Percentiles rank a stretch among this genome's conserved stretches.
phyloP scores from a whole-genome alignment of 1,140 invertebrate species.

The Macrosteles quadrilineatus region DNA sequence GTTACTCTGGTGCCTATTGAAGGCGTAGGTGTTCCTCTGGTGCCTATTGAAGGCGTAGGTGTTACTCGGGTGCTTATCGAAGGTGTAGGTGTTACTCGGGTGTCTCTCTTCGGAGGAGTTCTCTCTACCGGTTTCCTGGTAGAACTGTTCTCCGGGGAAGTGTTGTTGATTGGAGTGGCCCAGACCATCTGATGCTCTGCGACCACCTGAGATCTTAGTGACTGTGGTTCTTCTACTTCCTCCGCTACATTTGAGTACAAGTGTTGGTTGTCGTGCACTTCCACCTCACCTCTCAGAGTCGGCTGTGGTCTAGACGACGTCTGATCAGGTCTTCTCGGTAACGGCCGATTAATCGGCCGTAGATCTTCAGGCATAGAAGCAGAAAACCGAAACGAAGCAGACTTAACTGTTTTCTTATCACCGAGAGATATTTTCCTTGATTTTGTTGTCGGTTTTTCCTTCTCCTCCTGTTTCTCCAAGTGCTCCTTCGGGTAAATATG shows the following conservation, averaged over 20 bases:
- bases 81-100: background rate
- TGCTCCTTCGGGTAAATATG: slow-evolving; percentile 36
- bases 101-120: background rate
- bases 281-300: background rate
- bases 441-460: slow-evolving; percentile 28
- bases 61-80: too few relatives aligned
- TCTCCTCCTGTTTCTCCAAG: background rate
- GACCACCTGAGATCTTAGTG: background rate
- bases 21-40: too few relatives aligned
- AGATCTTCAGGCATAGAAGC: slow-evolving; percentile 32
- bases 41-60: too few relatives aligned
- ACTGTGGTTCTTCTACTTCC: slow-evolving; percentile 18
- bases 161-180: slow-evolving; percentile 12
- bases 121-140: background rate
- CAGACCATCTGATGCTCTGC: slow-evolving; percentile 21
- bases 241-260: slow-evolving; percentile 22
- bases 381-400: slow-evolving; percentile 38
- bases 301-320: slow-evolving; percentile 5
- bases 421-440: slow-evolving; percentile 34
- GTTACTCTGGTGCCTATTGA: too few relatives aligned
- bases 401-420: slow-evolving; percentile 40
- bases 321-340: slow-evolving; percentile 19
- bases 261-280: slow-evolving; percentile 12
- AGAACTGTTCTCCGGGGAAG: background rate
- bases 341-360: slow-evolving; percentile 25